phyloP scores from a whole-genome alignment of 2,113 vertebrate species.

The Bubo bubo region DNA sequence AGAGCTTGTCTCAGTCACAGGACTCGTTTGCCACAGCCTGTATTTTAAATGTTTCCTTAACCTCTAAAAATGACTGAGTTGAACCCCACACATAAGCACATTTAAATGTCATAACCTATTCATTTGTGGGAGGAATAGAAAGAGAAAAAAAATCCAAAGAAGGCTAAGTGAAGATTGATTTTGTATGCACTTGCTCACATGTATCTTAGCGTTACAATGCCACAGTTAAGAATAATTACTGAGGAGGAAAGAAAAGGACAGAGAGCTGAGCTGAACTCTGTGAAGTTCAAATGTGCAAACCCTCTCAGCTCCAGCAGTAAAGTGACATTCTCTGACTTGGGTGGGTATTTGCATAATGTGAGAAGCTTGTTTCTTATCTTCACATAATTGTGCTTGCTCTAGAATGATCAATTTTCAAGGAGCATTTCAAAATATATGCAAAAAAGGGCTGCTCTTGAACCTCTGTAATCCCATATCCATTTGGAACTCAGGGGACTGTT shows the following conservation, averaged over 20 bases:
- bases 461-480: neutral
- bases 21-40: neutral
- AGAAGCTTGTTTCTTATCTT: conserved; percentile 33
- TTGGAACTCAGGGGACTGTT: neutral
- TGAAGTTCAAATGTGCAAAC: conserved; percentile 25
- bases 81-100: neutral
- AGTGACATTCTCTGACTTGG: neutral
- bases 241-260: neutral
- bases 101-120: conserved; percentile 24
- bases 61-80: conserved; percentile 4
- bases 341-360: conserved; percentile 36
- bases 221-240: neutral
- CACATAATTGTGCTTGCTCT: neutral
- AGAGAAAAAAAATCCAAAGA: neutral
- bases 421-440: conserved; percentile 6
- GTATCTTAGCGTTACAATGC: neutral
- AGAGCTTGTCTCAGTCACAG: neutral
- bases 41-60: neutral
- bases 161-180: neutral
- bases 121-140: neutral
- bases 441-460: neutral
- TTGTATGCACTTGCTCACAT: neutral
- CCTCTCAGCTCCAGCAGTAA: neutral
- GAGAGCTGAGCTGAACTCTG: neutral
- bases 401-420: conserved; percentile 1